Percentiles rank a stretch among this genome's conserved stretches.
phyloP scores from a whole-genome alignment of 2,888 invertebrate genomes.

The Leucania comma region DNA sequence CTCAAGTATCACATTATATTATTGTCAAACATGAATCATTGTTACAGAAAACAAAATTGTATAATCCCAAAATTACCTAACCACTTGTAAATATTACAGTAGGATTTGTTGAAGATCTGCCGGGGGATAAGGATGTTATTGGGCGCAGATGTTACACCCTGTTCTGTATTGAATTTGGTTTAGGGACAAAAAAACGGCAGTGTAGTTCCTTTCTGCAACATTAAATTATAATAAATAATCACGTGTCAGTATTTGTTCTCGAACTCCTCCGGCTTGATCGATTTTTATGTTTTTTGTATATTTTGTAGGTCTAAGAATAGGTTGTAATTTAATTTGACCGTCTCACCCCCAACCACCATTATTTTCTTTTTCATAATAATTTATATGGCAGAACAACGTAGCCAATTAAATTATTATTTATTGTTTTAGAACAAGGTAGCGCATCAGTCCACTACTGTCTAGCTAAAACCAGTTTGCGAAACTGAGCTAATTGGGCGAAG shows the following conservation, averaged over 20 bases:
- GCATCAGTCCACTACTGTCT: background rate
- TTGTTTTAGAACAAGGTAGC: background rate
- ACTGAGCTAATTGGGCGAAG: background rate
- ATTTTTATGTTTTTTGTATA: too few species aligned
- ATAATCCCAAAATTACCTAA: slow-evolving; percentile 59
- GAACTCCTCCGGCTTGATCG: too few species aligned
- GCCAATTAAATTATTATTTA: background rate
- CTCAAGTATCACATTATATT: slow-evolving; percentile 79
- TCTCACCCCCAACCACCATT: too few species aligned
- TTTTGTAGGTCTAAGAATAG: too few species aligned
- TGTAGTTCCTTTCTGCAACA: slow-evolving; percentile 11
- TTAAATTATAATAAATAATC: background rate
- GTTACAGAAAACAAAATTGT: slow-evolving; percentile 59
- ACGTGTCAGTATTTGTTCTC: too few species aligned
- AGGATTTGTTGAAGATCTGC: slow-evolving; percentile 64
- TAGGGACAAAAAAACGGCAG: slow-evolving; percentile 6
- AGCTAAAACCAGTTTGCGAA: slow-evolving; percentile 15
- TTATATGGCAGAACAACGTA: too few species aligned
- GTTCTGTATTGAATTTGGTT: slow-evolving; percentile 39
- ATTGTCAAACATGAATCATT: slow-evolving; percentile 71
- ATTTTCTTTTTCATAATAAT: too few species aligned
- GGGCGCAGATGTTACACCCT: slow-evolving; percentile 61
- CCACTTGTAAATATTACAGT: slow-evolving; percentile 63
- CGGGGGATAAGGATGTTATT: slow-evolving; percentile 64
- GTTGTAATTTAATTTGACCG: too few species aligned